Base-by-base conservation (phyloP, 2,797 vertebrate genomes). In the Ceryle rudis region DNA sequence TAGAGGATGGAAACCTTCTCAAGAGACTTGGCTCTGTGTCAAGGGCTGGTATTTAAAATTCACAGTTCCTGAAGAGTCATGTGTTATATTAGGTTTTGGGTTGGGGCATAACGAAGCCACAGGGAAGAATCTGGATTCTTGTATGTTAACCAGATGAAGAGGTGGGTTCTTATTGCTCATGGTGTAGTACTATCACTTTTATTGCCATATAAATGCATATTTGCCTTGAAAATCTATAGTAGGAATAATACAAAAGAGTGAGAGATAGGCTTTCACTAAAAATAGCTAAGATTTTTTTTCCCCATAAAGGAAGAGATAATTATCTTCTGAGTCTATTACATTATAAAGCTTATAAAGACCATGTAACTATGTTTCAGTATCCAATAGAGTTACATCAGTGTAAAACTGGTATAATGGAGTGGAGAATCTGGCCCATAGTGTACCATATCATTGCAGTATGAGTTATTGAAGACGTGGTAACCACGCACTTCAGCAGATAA, bases 321-420 rank as follows among this genome's bases (percentile, higher is more conserved):
- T 95, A 91, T 90, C 74, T 86, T 90, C 61, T 39, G 35, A 77
- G 82, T 81, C 85, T 95, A 61, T 95, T 94, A 61, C 9, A 3
- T 82, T 93, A 61, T 80, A 89, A 93, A 73, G 57, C 71, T 92
- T 91, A 37, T 95, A 95, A 96, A 95, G 90, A 78, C 52, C 5
- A 1, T 81, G 67, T 95, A 95, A 82, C 74, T 93, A 91, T 90
- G 11, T 82, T 95, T 95, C 87, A 95, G 93, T 70, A 90, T 92
- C 92, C 90, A 89, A 44, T 80, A 49, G 88, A 90, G 74, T 93
- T 93, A 84, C 67, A 67, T 80, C 67, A 87, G 83, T 16, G 4
- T 90, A 90, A 92, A 95, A 82, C 52, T 85, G 60, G 49, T 92
- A 84, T 80, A 89, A 89, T 78, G 67, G 60, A 80, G 64, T 57